These are phyloP conservation scores for Arrhopalites spinosus DNA, from an alignment of 2,888 invertebrate genomes.

Conservation along the genomic window DNA sequence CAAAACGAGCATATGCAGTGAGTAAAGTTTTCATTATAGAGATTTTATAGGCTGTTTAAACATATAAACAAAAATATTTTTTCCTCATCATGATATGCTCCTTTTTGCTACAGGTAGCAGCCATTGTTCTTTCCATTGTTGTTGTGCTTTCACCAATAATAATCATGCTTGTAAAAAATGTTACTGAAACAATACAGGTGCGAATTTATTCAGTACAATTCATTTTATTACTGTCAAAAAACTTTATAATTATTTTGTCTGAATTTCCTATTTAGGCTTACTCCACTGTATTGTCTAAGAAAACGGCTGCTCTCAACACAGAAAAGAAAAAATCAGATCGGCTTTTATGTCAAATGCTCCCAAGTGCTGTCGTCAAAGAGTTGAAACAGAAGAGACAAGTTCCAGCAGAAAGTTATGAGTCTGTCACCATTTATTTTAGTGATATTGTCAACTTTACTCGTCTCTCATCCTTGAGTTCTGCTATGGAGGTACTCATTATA, in stretches of 20 bases:
- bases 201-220: no score
- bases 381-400: conserved; percentile 64
- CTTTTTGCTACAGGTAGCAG: no score
- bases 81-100: no score
- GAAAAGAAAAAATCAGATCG: conserved; percentile 68
- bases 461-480: conserved; percentile 68
- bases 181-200: conserved; percentile 66
- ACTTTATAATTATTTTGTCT: neutral
- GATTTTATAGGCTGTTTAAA: no score
- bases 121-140: conserved; percentile 62
- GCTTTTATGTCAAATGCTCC: conserved; percentile 67
- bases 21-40: no score
- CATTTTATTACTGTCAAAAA: no score
- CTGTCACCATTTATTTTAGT: conserved; percentile 73
- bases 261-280: conserved; percentile 50
- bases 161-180: conserved; percentile 64
- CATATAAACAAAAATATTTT: no score
- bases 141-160: conserved; percentile 64
- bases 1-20: conserved; percentile 58
- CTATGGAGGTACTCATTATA: conserved; percentile 63
- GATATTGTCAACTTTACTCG: conserved; percentile 71
- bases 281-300: conserved; percentile 57
- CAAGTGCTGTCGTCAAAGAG: conserved; percentile 64
- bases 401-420: conserved; percentile 68
- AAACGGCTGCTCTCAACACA: conserved; percentile 63